Conservation (phyloP, 2,113 vertebrate species). For the Dolichallabes microphthalmus region DNA sequence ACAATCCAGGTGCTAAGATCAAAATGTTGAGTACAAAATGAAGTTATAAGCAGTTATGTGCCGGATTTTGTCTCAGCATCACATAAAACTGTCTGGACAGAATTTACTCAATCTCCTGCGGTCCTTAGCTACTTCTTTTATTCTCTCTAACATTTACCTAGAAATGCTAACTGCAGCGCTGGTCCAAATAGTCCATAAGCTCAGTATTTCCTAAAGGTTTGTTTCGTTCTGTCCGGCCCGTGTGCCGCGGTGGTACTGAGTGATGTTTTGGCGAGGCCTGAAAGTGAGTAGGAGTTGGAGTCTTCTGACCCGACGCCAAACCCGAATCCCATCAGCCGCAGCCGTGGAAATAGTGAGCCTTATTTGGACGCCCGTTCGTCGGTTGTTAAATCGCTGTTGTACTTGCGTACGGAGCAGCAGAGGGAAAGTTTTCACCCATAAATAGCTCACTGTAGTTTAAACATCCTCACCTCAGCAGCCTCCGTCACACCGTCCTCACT, state of each 20-base stretch:
- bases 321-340: slow-evolving; percentile 53
- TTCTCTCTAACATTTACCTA: neutral
- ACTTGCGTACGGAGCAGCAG: slow-evolving; percentile 55
- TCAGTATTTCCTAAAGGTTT: slow-evolving; percentile 33
- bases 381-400: slow-evolving; percentile 57
- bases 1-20: neutral
- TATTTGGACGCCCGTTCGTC: slow-evolving; percentile 64
- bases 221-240: slow-evolving; percentile 7
- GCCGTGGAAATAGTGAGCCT: slow-evolving; percentile 60
- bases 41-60: too few relatives aligned
- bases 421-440: slow-evolving; percentile 58
- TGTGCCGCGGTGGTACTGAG: slow-evolving; percentile 41
- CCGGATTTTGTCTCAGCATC: too few relatives aligned
- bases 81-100: too few relatives aligned
- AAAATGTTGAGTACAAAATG: too few relatives aligned
- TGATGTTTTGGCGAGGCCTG: slow-evolving; percentile 21
- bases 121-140: neutral
- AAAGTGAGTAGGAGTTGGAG: slow-evolving; percentile 33
- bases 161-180: neutral
- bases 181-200: neutral
- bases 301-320: slow-evolving; percentile 18
- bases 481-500: slow-evolving; percentile 22
- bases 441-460: slow-evolving; percentile 60
- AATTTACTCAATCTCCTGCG: too few relatives aligned
- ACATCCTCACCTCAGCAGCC: slow-evolving; percentile 44